These are phyloP conservation scores for Leistus spinibarbis DNA, from an alignment of 2,888 invertebrate genomes.

Conservation along the genomic window DNA sequence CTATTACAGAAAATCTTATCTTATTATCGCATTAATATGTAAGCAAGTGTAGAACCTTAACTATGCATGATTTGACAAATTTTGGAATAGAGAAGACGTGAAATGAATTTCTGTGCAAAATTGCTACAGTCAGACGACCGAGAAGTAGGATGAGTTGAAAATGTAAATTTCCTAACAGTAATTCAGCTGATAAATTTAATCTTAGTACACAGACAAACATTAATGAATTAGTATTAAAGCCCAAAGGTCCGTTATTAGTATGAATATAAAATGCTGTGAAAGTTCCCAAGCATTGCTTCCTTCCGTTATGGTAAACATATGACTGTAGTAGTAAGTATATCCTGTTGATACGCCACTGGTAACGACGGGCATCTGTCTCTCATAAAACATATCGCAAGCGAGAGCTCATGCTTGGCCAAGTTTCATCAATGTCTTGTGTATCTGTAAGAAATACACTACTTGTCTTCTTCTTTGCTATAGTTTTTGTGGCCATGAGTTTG, in stretches of 20 bases:
- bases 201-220: not conserved
- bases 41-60: too few relatives aligned
- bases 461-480: not conserved
- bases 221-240: not conserved
- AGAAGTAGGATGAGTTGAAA: too few relatives aligned
- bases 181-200: not conserved
- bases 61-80: too few relatives aligned
- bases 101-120: too few relatives aligned
- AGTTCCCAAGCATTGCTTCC: not conserved
- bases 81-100: too few relatives aligned
- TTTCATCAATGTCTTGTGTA: constrained; percentile 12
- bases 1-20: too few relatives aligned
- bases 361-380: not conserved
- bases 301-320: not conserved
- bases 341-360: constrained; percentile 1
- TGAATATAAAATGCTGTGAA: not conserved
- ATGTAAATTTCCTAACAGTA: not conserved
- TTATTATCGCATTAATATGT: too few relatives aligned
- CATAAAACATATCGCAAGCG: constrained; percentile 8
- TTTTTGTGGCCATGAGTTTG: constrained; percentile 13
- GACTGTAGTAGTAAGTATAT: not conserved
- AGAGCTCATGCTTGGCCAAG: not conserved
- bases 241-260: not conserved
- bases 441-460: not conserved
- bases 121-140: too few relatives aligned